These are phyloP conservation scores for Chiroxiphia lanceolata DNA, from an alignment of 2,797 vertebrate genomes.

Conservation along the genomic window DNA sequence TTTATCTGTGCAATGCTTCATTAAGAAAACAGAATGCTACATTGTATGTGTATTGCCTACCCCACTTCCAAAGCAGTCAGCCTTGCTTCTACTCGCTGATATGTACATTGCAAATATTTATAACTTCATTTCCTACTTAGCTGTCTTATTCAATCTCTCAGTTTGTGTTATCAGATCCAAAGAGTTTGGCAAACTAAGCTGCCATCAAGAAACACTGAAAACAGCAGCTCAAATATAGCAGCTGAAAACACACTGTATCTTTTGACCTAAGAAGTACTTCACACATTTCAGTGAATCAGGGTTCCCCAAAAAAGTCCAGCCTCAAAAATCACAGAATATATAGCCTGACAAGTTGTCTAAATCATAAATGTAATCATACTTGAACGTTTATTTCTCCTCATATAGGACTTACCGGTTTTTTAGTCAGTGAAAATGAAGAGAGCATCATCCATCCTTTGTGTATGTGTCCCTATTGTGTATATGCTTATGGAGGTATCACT, in stretches of 20 bases:
- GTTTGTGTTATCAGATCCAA: not conserved
- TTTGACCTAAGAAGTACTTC: not conserved
- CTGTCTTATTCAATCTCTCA: conserved; percentile 3
- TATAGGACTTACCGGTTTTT: not conserved
- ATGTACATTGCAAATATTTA: conserved; percentile 17
- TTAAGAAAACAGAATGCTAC: conserved; percentile 44
- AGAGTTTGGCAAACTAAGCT: not conserved
- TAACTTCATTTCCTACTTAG: conserved; percentile 28
- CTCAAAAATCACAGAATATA: not conserved
- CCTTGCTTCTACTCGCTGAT: conserved; percentile 1
- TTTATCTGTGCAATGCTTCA: not conserved
- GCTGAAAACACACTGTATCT: not conserved
- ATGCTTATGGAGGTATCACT: not conserved
- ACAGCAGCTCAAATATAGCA: not conserved
- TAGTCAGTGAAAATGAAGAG: not conserved
- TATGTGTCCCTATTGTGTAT: not conserved
- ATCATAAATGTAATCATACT: not conserved
- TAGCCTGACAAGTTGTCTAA: not conserved
- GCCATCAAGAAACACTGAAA: not conserved
- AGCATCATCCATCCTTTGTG: not conserved
- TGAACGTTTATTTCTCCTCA: not conserved
- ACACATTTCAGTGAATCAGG: not conserved
- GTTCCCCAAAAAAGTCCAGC: not conserved
- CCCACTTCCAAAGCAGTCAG: not conserved
- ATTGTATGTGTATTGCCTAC: conserved; percentile 3